Base-by-base conservation (phyloP, 2,888 invertebrate species). In the Piscicola geometra region DNA sequence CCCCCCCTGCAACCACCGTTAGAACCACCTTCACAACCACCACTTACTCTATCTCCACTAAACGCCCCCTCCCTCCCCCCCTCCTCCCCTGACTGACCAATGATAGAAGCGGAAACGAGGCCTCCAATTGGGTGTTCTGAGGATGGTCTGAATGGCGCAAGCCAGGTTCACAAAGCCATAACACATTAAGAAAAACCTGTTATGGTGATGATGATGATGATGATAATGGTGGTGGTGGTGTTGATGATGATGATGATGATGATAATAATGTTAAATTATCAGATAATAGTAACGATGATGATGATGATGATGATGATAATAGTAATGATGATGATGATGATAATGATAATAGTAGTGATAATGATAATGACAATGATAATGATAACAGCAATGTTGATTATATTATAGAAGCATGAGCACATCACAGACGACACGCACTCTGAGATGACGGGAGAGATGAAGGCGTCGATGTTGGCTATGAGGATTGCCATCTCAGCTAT, bases 161-260 rank as follows among this genome's bases (percentile, higher is more conserved):
- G 99, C 98, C 78, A 99, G 89, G 87, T 99, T 99, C 21, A 99
- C 98, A 86, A 99, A 99, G 70, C 98, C 95, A 86, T 99, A 99
- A 87, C 99, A 99, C 98, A 99, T 99, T 80, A 99, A 90, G 90
- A 99, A 99, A 89, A 99, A 99, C 78, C 80, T 80, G 76, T 1
- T 73, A 64, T 33, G 30, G 41, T 41, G 60, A 18, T 56, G n/a
- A 5, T 18, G 15, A 56, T 15, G 25, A 70, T 25, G 12, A 21
- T 36, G n/a, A 28, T n/a, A 50, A 56, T 71, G 1, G 1, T 32
- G 18, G 9, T 15, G 2, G 52, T 12, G 25, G 30, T 0, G 25
- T 30, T 21, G 3, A 36, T 28, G 1, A 18, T 28, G 2, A 50
- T 25, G 5, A 3, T 15, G 2, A 71, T 15, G 1, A 30, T 41